Percentiles rank a stretch among this genome's conserved stretches.
Evolutionary conservation across 2,797 vertebrate genomes (phyloP).

Genomic region (Xerus rutilus): DNA sequence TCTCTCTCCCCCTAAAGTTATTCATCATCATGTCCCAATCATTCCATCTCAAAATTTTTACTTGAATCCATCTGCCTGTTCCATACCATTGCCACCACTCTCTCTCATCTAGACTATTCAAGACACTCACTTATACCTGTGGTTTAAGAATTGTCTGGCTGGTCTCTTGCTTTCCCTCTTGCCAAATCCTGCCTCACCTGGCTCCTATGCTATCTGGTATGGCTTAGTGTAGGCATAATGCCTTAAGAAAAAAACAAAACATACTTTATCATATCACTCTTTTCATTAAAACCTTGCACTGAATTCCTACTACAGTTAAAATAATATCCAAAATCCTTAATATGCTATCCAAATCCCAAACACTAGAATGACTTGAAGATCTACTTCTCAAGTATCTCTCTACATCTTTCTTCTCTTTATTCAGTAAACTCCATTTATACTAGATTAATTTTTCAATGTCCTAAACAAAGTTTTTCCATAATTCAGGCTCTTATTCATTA

Average conservation of each 20-base stretch:
- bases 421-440: not conserved
- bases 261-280: not conserved
- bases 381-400: not conserved
- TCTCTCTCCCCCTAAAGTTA: not conserved
- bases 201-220: not conserved
- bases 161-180: not conserved
- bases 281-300: not conserved
- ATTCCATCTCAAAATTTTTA: not conserved
- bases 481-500: not conserved
- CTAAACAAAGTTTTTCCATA: not conserved
- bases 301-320: not conserved
- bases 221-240: not conserved
- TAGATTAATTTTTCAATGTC: not conserved
- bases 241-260: not conserved
- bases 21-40: not conserved
- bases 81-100: not conserved
- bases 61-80: not conserved
- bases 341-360: not conserved
- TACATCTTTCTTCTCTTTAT: not conserved
- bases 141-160: not conserved
- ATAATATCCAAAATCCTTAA: not conserved
- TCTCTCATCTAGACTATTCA: not conserved
- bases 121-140: not conserved
- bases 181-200: not conserved
- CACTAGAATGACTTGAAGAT: not conserved